Conservation (phyloP, 53 echinoderm and acorn worm genomes). For the Paelopatides confundens region DNA sequence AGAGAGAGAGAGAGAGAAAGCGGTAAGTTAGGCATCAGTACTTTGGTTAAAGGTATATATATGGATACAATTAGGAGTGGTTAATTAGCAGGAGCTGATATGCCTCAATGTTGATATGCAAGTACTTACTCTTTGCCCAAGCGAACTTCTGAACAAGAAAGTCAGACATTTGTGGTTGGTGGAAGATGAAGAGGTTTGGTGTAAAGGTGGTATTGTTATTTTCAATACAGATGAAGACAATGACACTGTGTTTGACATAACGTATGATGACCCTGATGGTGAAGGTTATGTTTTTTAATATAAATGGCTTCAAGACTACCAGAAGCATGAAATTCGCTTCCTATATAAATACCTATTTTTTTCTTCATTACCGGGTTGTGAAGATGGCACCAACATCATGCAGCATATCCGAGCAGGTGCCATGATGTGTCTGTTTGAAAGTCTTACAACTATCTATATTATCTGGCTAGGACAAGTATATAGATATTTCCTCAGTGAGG, state of each 20-base stretch:
- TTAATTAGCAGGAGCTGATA: too few species aligned
- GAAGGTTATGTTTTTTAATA: neutral
- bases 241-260: neutral
- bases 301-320: conserved; percentile 5
- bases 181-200: neutral
- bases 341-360: neutral
- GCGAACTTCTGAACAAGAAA: neutral
- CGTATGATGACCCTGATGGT: neutral
- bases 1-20: too few species aligned
- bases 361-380: neutral
- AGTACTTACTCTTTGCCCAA: neutral
- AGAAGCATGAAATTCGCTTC: conserved; percentile 13
- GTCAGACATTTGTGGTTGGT: neutral
- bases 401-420: too few species aligned
- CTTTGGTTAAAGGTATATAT: too few species aligned
- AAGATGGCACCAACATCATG: neutral
- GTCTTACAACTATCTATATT: too few species aligned
- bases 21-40: too few species aligned
- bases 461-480: too few species aligned
- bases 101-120: conserved; percentile 42
- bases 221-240: neutral
- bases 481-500: too few species aligned
- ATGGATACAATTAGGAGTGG: conserved; percentile 53
- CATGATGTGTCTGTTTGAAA: too few species aligned
- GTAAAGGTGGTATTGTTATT: neutral